These are phyloP conservation scores for Eristalinus sepulchralis DNA, from an alignment of 2,888 invertebrate genomes.

Conservation along the genomic window DNA sequence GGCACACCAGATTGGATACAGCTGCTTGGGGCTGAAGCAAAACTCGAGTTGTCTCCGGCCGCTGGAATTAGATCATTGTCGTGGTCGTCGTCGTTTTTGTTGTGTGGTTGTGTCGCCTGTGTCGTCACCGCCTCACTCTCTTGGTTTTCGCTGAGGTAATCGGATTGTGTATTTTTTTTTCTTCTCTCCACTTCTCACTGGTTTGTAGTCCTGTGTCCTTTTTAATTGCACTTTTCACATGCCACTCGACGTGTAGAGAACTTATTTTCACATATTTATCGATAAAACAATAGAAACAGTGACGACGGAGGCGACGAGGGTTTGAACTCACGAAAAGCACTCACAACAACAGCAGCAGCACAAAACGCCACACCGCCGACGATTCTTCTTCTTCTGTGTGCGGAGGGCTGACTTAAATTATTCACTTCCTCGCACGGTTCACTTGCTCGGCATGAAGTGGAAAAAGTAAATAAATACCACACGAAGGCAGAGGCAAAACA, in stretches of 20 bases:
- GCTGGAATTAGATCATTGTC: background rate
- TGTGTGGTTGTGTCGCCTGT: background rate
- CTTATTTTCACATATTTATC: conserved; percentile 24
- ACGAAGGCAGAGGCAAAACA: background rate
- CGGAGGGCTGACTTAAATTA: conserved; percentile 34
- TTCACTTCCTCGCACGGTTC: conserved; percentile 37
- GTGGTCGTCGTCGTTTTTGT: background rate
- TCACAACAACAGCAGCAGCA: conserved; percentile 32
- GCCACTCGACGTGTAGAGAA: background rate
- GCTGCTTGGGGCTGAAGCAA: background rate
- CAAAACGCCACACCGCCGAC: background rate
- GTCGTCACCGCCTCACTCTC: background rate
- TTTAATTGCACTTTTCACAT: conserved; percentile 31
- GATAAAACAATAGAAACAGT: conserved; percentile 51
- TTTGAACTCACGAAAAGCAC: conserved; percentile 15
- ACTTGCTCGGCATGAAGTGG: conserved; percentile 8
- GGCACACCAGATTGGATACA: conserved; percentile 1
- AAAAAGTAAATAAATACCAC: conserved; percentile 37
- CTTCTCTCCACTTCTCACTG: background rate
- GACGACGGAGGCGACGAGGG: background rate
- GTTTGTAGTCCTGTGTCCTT: background rate
- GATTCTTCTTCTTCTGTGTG: background rate
- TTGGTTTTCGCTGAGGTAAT: background rate
- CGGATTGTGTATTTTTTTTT: background rate
- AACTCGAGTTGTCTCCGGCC: background rate